Base-by-base conservation (phyloP, 1,140 invertebrate species). In the Leptoteleia sp. region DNA sequence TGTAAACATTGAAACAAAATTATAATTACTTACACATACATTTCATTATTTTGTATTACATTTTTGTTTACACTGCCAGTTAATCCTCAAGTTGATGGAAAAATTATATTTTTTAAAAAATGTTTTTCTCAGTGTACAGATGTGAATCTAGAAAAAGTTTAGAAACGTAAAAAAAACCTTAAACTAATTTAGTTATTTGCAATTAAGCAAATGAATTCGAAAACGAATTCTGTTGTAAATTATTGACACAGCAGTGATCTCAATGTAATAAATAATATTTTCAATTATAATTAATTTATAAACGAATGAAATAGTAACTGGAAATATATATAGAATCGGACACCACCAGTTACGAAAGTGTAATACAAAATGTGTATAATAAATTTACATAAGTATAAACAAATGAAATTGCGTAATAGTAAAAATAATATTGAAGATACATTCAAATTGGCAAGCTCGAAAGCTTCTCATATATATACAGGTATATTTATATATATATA, bases 311-410 rank as follows among this genome's bases (percentile, higher is more conserved):
- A 50, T 35, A 22, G n/a, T 9, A 48, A 68, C 48, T 68, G 48
- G 15, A 29, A 33, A 45, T 47, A 47, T 12, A 19, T 33, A 15
- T 43, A 43, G 27, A 68, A 55, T 38, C 13, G 19, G 22, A 47
- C 27, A 54, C 7, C 27, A 33, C 42, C 19, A 29, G 38, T 52
- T 65, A 65, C 47, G 42, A 27, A 68, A 12, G n/a, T 67, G 38
- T 67, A 67, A 55, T 67, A 15, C 61, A 64, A 64, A 64, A 19
- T 45, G 40, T 59, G 55, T 59, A 59, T 59, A 61, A 61, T 47
- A 47, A 61, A 33, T 35, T 33, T 59, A 59, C 11, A 59, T 59
- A 19, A 55, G 40, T 45, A 37, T 52, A 59, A 33, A 29, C 29
- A 57, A 57, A 40, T 57, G 42, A 42, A 43, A 57, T 43, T 42